A percentile compares a stretch with the other conserved stretches of the same genome.
These are phyloP conservation scores for Pelosia muscerda DNA, from an alignment of 2,888 invertebrate genomes.

Conservation along the genomic window DNA sequence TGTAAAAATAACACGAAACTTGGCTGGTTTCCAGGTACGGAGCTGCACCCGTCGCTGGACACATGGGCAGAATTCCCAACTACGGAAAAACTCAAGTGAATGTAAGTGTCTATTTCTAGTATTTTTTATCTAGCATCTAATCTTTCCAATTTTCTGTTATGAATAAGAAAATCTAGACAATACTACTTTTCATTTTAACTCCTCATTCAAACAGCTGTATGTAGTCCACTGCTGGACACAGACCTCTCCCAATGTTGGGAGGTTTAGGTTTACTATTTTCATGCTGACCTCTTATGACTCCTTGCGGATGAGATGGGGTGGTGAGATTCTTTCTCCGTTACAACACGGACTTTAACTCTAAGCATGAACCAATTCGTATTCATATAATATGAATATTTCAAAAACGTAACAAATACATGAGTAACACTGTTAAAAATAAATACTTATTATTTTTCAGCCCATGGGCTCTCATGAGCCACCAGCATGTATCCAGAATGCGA, in stretches of 20 bases:
- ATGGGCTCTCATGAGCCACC: constrained; percentile 90
- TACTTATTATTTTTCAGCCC: constrained; percentile 70
- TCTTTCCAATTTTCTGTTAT: not conserved
- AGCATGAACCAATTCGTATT: too few relatives aligned
- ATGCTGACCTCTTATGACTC: too few relatives aligned
- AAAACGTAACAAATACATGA: not conserved
- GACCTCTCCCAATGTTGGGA: too few relatives aligned
- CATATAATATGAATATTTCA: not conserved
- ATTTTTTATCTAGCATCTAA: not conserved
- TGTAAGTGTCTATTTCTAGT: constrained; percentile 65
- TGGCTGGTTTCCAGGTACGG: constrained; percentile 83
- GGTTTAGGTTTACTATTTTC: too few relatives aligned
- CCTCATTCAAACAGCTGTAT: too few relatives aligned
- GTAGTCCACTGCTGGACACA: too few relatives aligned
- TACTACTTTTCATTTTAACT: too few relatives aligned
- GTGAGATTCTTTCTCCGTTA: too few relatives aligned
- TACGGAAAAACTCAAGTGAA: constrained; percentile 82
- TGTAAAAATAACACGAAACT: constrained; percentile 77
- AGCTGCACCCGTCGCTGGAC: constrained; percentile 70
- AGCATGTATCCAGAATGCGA: constrained; percentile 96
- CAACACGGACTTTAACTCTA: too few relatives aligned
- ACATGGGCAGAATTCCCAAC: constrained; percentile 83
- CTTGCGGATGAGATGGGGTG: too few relatives aligned
- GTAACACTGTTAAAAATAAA: not conserved
- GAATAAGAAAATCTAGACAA: too few relatives aligned